These are phyloP conservation scores for Sturmia bella DNA, from an alignment of 2,888 invertebrate genomes.

Conservation along the genomic window DNA sequence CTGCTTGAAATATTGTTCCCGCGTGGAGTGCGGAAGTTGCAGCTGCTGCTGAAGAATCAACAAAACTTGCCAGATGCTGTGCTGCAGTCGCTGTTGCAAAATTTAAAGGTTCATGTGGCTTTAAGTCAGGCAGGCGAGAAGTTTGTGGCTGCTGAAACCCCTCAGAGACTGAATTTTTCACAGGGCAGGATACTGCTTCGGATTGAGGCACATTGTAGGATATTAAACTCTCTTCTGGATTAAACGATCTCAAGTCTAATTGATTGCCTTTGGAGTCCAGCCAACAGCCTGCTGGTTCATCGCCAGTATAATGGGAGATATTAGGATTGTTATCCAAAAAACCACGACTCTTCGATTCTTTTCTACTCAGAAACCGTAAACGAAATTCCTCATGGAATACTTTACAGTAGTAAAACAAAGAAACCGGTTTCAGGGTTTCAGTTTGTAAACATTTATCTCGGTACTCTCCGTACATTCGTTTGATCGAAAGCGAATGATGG, in stretches of 20 bases:
- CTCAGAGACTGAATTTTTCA: conserved; percentile 35
- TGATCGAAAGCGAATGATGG: conserved; percentile 70
- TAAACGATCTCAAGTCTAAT: conserved; percentile 30
- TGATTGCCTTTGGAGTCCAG: conserved; percentile 51
- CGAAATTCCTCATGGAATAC: conserved; percentile 70
- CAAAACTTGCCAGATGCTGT: conserved; percentile 55
- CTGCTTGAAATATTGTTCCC: conserved; percentile 54
- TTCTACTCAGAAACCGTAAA: conserved; percentile 67
- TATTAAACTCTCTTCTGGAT: conserved; percentile 43
- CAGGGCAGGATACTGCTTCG: conserved; percentile 13
- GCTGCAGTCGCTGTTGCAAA: conserved; percentile 57
- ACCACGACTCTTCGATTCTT: conserved; percentile 54
- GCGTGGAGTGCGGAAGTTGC: conserved; percentile 41
- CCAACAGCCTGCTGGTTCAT: conserved; percentile 72
- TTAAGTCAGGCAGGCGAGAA: background rate
- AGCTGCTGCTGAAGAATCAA: conserved; percentile 36
- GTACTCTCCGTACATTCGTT: conserved; percentile 70
- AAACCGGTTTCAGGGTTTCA: conserved; percentile 63
- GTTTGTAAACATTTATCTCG: conserved; percentile 56
- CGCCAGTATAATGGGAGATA: conserved; percentile 70
- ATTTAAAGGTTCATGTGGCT: conserved; percentile 55
- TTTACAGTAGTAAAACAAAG: conserved; percentile 65
- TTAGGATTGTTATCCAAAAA: conserved; percentile 68
- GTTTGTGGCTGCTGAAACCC: conserved; percentile 7
- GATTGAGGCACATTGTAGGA: background rate